phyloP scores from a whole-genome alignment of 2,113 vertebrate genomes.

The Leucopternis melanops region DNA sequence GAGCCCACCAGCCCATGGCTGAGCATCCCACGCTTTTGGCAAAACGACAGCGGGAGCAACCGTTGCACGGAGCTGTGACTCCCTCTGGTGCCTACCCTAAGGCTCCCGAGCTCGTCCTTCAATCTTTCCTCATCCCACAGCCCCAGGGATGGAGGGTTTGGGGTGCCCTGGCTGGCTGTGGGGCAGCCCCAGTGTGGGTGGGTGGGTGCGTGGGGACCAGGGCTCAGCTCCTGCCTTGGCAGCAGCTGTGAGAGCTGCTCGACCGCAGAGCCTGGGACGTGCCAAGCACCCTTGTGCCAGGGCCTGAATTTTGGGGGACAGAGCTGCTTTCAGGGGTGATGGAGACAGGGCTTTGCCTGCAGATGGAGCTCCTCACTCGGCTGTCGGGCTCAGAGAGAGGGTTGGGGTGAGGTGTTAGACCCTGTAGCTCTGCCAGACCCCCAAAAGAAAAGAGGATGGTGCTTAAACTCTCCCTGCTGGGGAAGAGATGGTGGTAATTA shows the following conservation, averaged over 20 bases:
- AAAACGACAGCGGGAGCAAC: rapidly evolving
- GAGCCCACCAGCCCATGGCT: neutral
- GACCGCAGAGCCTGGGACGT: rapidly evolving
- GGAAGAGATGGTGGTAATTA: neutral
- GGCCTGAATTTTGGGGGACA: rapidly evolving
- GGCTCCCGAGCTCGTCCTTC: rapidly evolving
- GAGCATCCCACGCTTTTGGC: rapidly evolving
- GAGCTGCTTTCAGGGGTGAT: neutral
- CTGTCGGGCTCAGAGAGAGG: neutral
- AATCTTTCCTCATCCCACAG: neutral
- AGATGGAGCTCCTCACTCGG: neutral
- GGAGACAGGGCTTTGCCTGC: neutral
- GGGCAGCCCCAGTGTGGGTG: neutral
- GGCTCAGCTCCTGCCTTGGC: neutral
- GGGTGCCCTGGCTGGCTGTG: rapidly evolving
- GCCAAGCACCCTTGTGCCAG: neutral
- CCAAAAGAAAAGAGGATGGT: rapidly evolving
- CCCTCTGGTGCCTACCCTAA: neutral
- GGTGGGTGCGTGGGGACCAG: too few species aligned
- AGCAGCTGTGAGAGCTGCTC: neutral
- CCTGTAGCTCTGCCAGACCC: neutral
- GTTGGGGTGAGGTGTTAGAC: neutral
- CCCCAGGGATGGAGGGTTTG: neutral
- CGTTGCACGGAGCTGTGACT: neutral
- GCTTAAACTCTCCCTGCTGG: neutral